Evolutionary conservation across 2,113 vertebrate genomes (phyloP).

Genomic region (Oenanthe melanoleuca): DNA sequence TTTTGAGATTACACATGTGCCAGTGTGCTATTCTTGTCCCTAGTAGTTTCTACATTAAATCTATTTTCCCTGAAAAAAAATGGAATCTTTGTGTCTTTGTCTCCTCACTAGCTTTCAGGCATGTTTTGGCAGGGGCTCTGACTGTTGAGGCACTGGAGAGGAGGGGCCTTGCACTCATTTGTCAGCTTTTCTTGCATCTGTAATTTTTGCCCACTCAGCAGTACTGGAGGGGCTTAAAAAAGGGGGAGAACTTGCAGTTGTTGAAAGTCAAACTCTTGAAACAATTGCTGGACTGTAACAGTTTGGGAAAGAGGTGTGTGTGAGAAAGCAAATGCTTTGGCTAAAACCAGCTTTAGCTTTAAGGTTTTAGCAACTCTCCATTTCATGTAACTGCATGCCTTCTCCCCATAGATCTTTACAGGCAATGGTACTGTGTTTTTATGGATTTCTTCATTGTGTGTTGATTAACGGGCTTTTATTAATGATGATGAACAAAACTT

Average conservation of each 20-base stretch:
- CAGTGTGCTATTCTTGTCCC: conserved; percentile 51
- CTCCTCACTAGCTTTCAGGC: conserved; percentile 78
- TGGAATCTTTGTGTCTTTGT: conserved; percentile 90
- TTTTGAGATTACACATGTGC: conserved; percentile 30
- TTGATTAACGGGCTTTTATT: conserved; percentile 18
- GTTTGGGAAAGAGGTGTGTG: background rate
- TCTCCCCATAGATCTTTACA: background rate
- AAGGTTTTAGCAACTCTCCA: background rate
- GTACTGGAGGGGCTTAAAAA: conserved; percentile 71
- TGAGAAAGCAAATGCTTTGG: background rate
- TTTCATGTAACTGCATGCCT: conserved; percentile 11
- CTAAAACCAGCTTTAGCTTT: background rate
- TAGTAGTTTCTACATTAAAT: conserved; percentile 62
- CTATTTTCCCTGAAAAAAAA: conserved; percentile 72
- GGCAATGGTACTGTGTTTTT: background rate
- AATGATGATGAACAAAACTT: conserved; percentile 29
- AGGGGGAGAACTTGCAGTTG: conserved; percentile 50
- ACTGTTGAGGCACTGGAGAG: conserved; percentile 71
- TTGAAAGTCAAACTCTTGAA: conserved; percentile 64
- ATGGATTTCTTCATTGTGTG: background rate
- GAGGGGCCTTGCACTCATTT: conserved; percentile 72
- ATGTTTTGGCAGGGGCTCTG: conserved; percentile 83
- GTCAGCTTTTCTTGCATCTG: conserved; percentile 77
- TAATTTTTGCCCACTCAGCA: conserved; percentile 85
- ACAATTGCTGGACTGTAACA: conserved; percentile 37